Evolutionary conservation across 2,888 invertebrate genomes (phyloP), one percentile per base, ranked within the genome.

Genomic region (Sturmia bella): DNA sequence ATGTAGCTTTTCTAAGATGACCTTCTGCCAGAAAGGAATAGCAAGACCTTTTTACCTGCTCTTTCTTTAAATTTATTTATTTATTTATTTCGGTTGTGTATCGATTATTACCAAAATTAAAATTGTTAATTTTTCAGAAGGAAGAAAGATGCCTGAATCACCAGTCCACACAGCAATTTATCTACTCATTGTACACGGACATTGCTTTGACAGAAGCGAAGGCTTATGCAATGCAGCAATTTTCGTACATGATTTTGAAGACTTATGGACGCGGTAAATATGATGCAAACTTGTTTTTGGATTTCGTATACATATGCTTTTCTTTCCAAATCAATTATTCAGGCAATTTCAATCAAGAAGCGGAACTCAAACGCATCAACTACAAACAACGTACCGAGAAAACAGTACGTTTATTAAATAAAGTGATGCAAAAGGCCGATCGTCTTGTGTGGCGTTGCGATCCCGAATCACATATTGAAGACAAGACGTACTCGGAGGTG

Each of bases 211-310:
- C 96, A 0, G 96, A 97, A 92, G 93, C 97, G 86, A 97, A 97
- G 91, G 97, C 96, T 1, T 96, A 95, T 90, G 94, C 95, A 39
- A 96, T 97, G 95, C 94, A 96, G 92, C 96, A 97, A 89, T 97
- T 97, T 91, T 96, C 97, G 0, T 97, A 95, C 93, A 95, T 96
- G 94, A 92, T 97, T 83, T 92, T 96, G 54, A 93, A 94, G 87
- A 92, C 96, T 50, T 95, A 96, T 84, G 94, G 94, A 68, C 94
- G 94, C 92, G 96, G 96, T 95, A 91, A 88, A 87, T 79, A 13
- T 11, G 1, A 9, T 17, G 7, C 17, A 45, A 11, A 9, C 17
- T 17, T 17, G 17, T 13, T 11, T 12, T 7, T 32, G 9, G 15
- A 52, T 17, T 48, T 59, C n/a, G n/a, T n/a, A n/a, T n/a, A n/a